Base-by-base conservation (phyloP, 2,888 invertebrate species). In the Macaria liturata region DNA sequence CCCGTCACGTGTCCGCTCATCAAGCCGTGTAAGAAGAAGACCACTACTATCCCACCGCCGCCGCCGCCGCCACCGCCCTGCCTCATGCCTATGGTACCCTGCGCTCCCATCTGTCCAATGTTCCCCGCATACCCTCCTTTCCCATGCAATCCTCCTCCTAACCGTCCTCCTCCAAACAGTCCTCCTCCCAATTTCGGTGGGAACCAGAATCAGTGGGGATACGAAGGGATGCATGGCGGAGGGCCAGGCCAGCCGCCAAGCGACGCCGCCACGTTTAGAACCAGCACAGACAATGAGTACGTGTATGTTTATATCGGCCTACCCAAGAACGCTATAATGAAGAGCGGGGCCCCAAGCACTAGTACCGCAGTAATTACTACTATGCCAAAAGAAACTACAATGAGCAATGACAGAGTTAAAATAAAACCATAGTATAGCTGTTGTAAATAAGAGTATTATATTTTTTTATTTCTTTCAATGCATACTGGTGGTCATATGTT, bases 291-390 rank as follows among this genome's bases (percentile, higher is more conserved):
- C 0, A 31, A 6, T 0, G 75, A 78, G 42, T 80, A 65, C 51
- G 59, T 75, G 8, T 80, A 81, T 51, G 65, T 85, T 48, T 84
- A 78, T 54, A 66, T 87, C 2, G 86, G 87, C 9, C 66, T 86
- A 4, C 86, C 86, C 0, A 83, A 78, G 57, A 62, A 62, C 7
- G 34, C 7, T 4, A 7, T 37, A 7, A 7, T 4, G 34, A 7
- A 37, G 34, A 37, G 3, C 34, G 34, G 34, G 34, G 2, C 34
- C 7, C 4, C 34, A 4, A 37, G 7, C 34, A 6, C 34, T 37
- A 37, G 5, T 7, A 37, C 34, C 34, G 7, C 34, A 20, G 2
- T 20, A 20, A 20, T 20, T 20, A 20, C 20, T 20, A 20, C 20
- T 20, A 20, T 1, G 20, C 1, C 20, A 20, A 20, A 20, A 20